Percentiles rank a stretch among this genome's conserved stretches.
Evolutionary conservation across 2,797 vertebrate species (phyloP).

Genomic region (Petrocephalus sullivani): DNA sequence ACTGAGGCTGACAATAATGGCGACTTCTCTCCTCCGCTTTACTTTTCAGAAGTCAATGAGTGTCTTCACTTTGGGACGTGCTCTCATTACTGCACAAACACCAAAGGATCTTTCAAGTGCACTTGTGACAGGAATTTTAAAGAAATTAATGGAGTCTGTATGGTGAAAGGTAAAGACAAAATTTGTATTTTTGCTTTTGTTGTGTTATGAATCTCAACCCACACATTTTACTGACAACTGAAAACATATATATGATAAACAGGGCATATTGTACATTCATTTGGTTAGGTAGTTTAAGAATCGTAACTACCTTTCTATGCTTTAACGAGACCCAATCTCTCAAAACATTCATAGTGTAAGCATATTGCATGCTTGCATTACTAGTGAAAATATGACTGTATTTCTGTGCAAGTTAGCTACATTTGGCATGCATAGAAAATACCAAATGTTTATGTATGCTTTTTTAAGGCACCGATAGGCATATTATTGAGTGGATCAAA

Average conservation of each 20-base stretch:
- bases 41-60: constrained; percentile 70
- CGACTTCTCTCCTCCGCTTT: constrained; percentile 4
- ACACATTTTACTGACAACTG: background rate
- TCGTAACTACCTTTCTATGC: background rate
- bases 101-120: constrained; percentile 76
- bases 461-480: background rate
- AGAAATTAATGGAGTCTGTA: constrained; percentile 67
- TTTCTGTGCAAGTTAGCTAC: background rate
- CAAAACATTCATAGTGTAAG: background rate
- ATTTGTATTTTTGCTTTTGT: constrained; percentile 19
- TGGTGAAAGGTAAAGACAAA: constrained; percentile 70
- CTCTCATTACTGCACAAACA: constrained; percentile 72
- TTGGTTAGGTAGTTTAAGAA: background rate
- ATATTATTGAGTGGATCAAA: background rate
- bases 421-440: background rate
- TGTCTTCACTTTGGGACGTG: constrained; percentile 74
- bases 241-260: background rate
- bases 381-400: background rate
- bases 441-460: background rate
- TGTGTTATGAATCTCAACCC: background rate
- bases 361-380: background rate
- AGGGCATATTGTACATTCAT: background rate
- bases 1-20: background rate
- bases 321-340: background rate
- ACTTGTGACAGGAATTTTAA: constrained; percentile 72